Percentiles rank a stretch among this genome's conserved stretches.
These are phyloP conservation scores for Drosophila mauritiana DNA, from an alignment of 1,140 invertebrate genomes.

Conservation along the genomic window DNA sequence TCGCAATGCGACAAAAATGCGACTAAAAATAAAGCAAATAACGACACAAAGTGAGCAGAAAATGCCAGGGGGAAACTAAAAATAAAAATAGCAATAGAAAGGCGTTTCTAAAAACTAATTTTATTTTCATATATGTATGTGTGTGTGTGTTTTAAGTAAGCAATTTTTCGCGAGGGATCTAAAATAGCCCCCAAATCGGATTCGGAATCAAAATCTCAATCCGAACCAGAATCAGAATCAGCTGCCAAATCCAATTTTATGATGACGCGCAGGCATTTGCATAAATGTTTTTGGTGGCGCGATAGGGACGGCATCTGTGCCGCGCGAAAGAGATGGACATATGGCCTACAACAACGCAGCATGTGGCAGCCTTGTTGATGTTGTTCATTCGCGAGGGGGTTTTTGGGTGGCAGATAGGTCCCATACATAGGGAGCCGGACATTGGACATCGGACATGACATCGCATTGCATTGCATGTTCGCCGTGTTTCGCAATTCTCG, in stretches of 20 bases:
- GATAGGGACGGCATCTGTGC: constrained; percentile 21
- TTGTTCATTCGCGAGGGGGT: constrained; percentile 40
- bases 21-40: constrained; percentile 71
- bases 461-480: constrained; percentile 68
- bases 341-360: constrained; percentile 53
- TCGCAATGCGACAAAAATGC: constrained; percentile 82
- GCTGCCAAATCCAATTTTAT: constrained; percentile 83
- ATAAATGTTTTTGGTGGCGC: constrained; percentile 59
- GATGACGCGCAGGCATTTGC: constrained; percentile 73
- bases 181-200: constrained; percentile 59
- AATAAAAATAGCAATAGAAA: constrained; percentile 67
- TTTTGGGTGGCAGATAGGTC: neutral
- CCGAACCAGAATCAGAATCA: constrained; percentile 39
- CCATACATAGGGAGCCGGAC: constrained; percentile 1
- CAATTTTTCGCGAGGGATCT: constrained; percentile 28
- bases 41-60: constrained; percentile 21
- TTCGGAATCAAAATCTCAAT: constrained; percentile 31
- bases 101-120: constrained; percentile 62
- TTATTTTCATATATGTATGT: constrained; percentile 46
- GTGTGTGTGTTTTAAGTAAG: constrained; percentile 12
- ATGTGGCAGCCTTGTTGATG: constrained; percentile 74
- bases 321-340: constrained; percentile 36
- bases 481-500: constrained; percentile 71
- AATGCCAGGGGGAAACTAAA: constrained; percentile 50
- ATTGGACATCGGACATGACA: constrained; percentile 24